Conservation (phyloP, 2,888 invertebrate genomes). For the Branchellion lobata region DNA sequence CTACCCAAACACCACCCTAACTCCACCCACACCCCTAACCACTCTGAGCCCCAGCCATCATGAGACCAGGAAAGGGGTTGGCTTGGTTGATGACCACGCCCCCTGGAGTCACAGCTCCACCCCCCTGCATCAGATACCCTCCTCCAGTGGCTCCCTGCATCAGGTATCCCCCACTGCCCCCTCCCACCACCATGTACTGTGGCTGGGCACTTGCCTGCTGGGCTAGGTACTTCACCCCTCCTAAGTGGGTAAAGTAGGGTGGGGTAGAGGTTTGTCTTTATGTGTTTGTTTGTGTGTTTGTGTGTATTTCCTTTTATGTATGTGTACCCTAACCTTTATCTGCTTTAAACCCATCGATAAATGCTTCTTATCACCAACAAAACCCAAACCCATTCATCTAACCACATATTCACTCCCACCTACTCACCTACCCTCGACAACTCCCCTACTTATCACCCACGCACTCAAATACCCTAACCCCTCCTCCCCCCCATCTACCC, state of each 20-base stretch:
- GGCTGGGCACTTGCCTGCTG: background rate
- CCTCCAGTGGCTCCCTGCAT: background rate
- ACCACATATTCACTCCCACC: no score
- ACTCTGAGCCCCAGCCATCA: no score
- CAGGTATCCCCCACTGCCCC: background rate
- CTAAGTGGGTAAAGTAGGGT: background rate
- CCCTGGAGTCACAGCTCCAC: no score
- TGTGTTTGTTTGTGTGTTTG: no score
- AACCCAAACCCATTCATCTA: no score
- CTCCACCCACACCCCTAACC: background rate
- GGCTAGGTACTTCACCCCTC: background rate
- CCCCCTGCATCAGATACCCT: background rate
- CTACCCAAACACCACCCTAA: background rate
- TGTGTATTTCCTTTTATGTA: no score
- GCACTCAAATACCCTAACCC: background rate
- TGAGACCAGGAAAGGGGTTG: background rate
- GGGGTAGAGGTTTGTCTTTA: no score
- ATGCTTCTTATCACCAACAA: no score
- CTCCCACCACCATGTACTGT: background rate
- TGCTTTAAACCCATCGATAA: no score
- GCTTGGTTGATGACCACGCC: background rate
- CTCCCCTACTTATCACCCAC: no score
- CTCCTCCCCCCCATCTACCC: background rate
- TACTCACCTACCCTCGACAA: no score
- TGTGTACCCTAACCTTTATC: no score